Base-by-base conservation (phyloP, 64 coral and sea anemone species). In the Platygyra sinensis region DNA sequence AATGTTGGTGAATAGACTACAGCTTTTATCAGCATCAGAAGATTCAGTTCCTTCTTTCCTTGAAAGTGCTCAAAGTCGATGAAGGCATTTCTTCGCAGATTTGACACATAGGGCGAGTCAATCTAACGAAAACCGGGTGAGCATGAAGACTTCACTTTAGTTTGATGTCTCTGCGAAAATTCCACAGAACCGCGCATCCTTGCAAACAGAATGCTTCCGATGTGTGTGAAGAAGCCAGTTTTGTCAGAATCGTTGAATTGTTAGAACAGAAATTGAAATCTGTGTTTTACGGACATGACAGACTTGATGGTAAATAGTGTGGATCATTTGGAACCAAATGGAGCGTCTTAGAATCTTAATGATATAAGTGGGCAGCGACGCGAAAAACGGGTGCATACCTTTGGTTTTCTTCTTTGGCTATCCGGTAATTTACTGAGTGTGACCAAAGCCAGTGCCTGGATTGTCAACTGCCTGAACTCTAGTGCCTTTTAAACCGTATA, bases 381-480 rank as follows among this genome's bases (percentile, higher is more conserved):
- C n/a, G n/a, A 24, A n/a, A n/a, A n/a, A 73, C 7, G 82, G 65
- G 77, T 80, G 79, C 30, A 65, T 90, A 50, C 79, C 88, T 33
- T 90, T 73, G 88, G 88, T 17, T 90, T 90, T 82, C 77, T 90
- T 52, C 67, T 90, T n/a, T 52, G 49, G 88, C 16, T 90, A 90
- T 60, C 88, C 88, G 59, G 77, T 90, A 32, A 90, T 90, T 73
- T 90, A 90, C 64, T 90, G 88, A n/a, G 88, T 90, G 77, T 71
- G 77, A 81, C n/a, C 30, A n/a, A 60, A 59, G 27, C 30, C 33
- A 27, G n/a, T 2, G n/a, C n/a, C n/a, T n/a, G n/a, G 55, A 90
- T 6, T 28, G 1, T 0, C n/a, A 90, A 90, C 17, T 81, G 77
- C 54, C 65, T 90, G 9, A 38, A 39, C 10, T 15, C n/a, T 81